Evolutionary conservation across 2,797 vertebrate species (phyloP), one percentile per base, ranked within the genome.

Genomic region (Phataginus tetradactyla): DNA sequence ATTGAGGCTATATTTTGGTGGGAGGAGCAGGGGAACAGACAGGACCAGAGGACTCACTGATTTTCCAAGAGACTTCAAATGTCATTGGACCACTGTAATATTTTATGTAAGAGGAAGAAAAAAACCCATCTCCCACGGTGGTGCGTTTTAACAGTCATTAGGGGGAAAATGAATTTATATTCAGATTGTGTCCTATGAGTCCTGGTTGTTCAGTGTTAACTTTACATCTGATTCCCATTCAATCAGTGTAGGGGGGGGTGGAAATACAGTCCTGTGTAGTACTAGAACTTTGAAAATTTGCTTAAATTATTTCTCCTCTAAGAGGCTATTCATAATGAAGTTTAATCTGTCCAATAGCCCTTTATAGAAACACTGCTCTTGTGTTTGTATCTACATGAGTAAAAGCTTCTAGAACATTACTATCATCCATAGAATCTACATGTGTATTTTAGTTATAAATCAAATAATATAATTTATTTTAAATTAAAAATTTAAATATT

Each of bases 291-390:
- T 29, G 7, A 84, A 94, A 86, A 88, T 94, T 69, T 94, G 27
- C 64, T 94, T 80, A 68, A 95, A 39, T 68, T 89, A 85, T 91
- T 85, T 69, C 27, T 89, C 27, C 21, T 64, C 72, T 64, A 92
- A 89, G 27, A 53, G 90, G 11, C 5, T 71, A 13, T 80, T 81
- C 10, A 75, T 55, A 75, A 77, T 89, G 86, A 68, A 69, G 49
- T 92, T 86, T 69, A 94, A 75, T n/a, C 59, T 68, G 21, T 37
- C 39, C 12, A 49, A 3, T 32, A 74, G 68, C 17, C 7, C 25
- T 91, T 37, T 86, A 34, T 1, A 66, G 14, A 72, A 5, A 81
- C 34, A 42, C 27, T n/a, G 57, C 12, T 63, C 4, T 63, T 95
- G 1, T 27, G 37, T 72, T 90, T 93, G 42, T 71, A 27, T 49